Evolutionary conservation across 2,888 invertebrate genomes (phyloP).

Genomic region (Cryptophagus acutangulus): DNA sequence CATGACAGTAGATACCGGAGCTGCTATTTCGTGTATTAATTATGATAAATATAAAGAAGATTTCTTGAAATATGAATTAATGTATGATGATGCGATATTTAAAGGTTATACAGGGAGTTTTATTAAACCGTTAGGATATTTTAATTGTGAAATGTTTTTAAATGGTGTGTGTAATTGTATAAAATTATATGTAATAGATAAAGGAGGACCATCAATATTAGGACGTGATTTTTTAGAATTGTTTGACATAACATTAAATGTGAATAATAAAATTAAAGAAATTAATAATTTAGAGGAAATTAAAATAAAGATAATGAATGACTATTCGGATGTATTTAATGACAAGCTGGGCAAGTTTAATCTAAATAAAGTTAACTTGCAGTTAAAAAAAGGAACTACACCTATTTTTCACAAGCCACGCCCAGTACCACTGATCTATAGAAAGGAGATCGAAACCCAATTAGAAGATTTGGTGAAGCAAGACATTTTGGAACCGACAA

Average conservation of each 20-base stretch:
- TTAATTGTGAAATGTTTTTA: neutral
- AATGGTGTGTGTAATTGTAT: neutral
- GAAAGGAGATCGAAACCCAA: conserved; percentile 5
- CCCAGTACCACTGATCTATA: neutral
- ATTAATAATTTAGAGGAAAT: neutral
- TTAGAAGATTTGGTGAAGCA: conserved; percentile 10
- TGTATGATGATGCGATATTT: neutral
- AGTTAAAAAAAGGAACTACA: neutral
- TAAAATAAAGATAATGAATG: too few species aligned
- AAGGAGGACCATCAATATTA: neutral
- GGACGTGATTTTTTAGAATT: neutral
- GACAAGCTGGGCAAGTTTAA: conserved; percentile 2
- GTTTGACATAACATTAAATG: neutral
- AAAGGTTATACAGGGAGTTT: neutral
- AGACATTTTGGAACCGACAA: conserved; percentile 9
- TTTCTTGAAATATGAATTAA: neutral
- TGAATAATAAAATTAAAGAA: neutral
- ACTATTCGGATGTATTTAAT: conserved; percentile 4
- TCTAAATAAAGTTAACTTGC: neutral
- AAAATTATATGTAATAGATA: conserved; percentile 4
- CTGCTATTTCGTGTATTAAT: neutral
- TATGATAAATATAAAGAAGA: neutral
- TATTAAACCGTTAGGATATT: neutral
- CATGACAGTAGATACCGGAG: neutral
- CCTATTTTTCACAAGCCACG: neutral